phyloP scores from a whole-genome alignment of 2,888 invertebrate species.

The Leptopilina syphax region DNA sequence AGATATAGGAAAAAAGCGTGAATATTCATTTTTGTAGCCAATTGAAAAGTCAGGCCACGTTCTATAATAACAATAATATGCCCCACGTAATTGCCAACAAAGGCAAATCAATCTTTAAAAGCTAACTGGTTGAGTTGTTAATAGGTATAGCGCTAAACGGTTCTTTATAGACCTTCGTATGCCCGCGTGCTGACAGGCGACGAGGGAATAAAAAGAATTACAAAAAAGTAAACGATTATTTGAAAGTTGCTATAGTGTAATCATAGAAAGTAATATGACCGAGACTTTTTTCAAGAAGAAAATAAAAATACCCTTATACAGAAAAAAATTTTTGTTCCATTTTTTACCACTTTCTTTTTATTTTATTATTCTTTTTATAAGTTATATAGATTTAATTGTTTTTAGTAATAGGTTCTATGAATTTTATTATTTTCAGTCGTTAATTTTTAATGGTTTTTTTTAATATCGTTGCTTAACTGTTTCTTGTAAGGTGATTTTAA shows the following conservation, averaged over 20 bases:
- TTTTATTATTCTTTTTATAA: no score
- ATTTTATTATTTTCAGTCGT: no score
- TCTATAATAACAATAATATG: constrained; percentile 66
- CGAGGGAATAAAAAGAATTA: neutral
- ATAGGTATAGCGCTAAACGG: constrained; percentile 61
- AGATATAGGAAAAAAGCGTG: constrained; percentile 45
- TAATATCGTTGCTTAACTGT: no score
- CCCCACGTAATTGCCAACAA: constrained; percentile 70
- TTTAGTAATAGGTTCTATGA: no score
- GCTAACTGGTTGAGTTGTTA: constrained; percentile 69
- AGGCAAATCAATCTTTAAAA: constrained; percentile 70
- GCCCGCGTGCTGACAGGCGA: constrained; percentile 34
- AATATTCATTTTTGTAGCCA: constrained; percentile 65
- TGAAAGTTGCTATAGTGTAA: constrained; percentile 18
- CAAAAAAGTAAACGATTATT: constrained; percentile 19
- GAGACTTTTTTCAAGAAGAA: constrained; percentile 2
- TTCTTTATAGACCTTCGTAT: constrained; percentile 17
- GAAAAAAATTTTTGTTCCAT: neutral
- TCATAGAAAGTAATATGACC: constrained; percentile 3
- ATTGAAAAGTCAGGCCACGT: constrained; percentile 69
- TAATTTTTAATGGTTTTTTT: no score
- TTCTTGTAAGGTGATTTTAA: no score
- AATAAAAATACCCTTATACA: neutral
- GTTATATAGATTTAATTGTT: no score
- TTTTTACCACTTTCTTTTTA: no score